Conservation (phyloP, 92 coral and sea anemone species). For the Phymanthus crucifer region DNA sequence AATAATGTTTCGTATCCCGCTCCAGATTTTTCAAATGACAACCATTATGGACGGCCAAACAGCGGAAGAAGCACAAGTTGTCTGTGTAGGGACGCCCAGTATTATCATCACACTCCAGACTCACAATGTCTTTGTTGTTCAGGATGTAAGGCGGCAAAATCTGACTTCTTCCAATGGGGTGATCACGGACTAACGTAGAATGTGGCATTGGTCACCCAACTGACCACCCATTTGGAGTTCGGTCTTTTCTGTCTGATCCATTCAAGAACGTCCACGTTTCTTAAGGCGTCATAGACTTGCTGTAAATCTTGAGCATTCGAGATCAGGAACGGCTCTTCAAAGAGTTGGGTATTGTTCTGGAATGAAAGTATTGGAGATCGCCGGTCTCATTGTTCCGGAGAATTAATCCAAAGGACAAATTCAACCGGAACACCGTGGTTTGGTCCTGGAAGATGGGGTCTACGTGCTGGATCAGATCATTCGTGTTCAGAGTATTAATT, state of each 20-base stretch:
- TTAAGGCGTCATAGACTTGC: neutral
- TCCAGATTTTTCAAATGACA: too few species aligned
- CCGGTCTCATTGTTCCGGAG: slow-evolving; percentile 48
- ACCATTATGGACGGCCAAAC: neutral
- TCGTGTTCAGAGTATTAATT: too few species aligned
- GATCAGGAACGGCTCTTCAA: neutral
- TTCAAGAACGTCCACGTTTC: slow-evolving; percentile 13
- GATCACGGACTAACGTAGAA: neutral
- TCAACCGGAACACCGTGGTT: slow-evolving; percentile 5
- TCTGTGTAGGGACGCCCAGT: neutral
- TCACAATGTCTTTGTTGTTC: slow-evolving; percentile 2
- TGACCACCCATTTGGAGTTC: slow-evolving; percentile 1
- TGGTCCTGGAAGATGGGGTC: neutral
- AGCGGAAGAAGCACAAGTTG: neutral
- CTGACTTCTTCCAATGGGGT: neutral
- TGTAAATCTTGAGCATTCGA: neutral
- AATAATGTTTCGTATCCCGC: too few species aligned
- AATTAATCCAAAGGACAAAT: slow-evolving; percentile 35
- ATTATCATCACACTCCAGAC: neutral
- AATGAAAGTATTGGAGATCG: slow-evolving; percentile 36
- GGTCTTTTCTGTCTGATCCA: slow-evolving; percentile 3
- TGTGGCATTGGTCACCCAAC: neutral
- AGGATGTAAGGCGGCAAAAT: neutral
- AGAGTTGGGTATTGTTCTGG: slow-evolving; percentile 19
- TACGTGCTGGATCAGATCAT: too few species aligned